Evolutionary conservation across 92 coral and sea anemone genomes (phyloP).

Genomic region (Meandrina meandrites): DNA sequence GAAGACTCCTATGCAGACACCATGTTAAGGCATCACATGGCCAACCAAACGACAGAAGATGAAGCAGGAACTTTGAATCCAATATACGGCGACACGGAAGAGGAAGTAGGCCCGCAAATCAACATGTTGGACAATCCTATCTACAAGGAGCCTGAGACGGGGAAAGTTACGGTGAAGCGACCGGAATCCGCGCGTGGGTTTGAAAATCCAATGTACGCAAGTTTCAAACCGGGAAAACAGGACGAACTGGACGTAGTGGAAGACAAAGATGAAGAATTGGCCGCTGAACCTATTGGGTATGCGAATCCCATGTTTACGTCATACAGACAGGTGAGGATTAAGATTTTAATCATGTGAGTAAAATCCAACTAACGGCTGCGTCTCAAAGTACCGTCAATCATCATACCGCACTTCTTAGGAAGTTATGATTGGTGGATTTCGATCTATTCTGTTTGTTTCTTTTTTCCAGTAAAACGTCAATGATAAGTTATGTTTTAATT

Average conservation of each 20-base stretch:
- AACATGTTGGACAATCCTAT: constrained; percentile 57
- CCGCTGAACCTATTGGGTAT: constrained; percentile 12
- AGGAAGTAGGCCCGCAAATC: constrained; percentile 36
- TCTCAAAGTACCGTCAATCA: too few relatives aligned
- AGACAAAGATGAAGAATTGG: constrained; percentile 29
- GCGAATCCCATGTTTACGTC: constrained; percentile 38
- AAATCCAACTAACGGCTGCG: too few relatives aligned
- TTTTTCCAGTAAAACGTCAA: too few relatives aligned
- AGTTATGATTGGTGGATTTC: too few relatives aligned
- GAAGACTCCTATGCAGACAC: constrained; percentile 70
- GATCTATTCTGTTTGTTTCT: too few relatives aligned
- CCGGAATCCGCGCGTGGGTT: constrained; percentile 40
- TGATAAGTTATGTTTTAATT: too few relatives aligned
- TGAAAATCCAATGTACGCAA: constrained; percentile 65
- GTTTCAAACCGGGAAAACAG: not conserved
- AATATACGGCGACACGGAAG: constrained; percentile 61
- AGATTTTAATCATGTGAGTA: not conserved
- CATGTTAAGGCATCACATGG: constrained; percentile 78
- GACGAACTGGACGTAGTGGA: not conserved
- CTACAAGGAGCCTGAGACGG: constrained; percentile 44
- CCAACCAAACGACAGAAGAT: constrained; percentile 44
- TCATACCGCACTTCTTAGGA: too few relatives aligned
- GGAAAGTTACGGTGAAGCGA: constrained; percentile 1
- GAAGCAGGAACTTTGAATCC: constrained; percentile 64
- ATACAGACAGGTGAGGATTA: constrained; percentile 16